phyloP scores from a whole-genome alignment of 1,140 invertebrate genomes.

The Brachionus plicatilis region DNA sequence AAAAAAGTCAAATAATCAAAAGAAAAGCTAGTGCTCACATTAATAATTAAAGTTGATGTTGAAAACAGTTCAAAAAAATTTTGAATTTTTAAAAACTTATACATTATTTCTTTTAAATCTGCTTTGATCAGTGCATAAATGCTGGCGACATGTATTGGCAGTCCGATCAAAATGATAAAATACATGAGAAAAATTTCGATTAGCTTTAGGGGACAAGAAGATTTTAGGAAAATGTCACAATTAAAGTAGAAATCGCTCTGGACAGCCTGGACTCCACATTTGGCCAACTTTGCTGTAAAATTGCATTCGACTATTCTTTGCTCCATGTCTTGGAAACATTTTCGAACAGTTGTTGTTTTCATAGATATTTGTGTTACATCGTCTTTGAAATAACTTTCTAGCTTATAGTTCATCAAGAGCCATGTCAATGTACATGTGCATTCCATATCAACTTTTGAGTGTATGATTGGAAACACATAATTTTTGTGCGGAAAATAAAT shows the following conservation, averaged over 20 bases:
- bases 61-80: neutral
- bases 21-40: neutral
- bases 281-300: neutral
- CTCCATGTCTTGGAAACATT: neutral
- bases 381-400: neutral
- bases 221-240: neutral
- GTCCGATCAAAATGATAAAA: neutral
- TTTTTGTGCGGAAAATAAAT: neutral
- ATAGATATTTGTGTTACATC: neutral
- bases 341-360: neutral
- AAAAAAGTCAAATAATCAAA: neutral
- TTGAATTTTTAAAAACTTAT: neutral
- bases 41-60: neutral
- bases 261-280: neutral
- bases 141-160: neutral
- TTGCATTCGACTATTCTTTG: neutral
- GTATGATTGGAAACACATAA: neutral
- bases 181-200: neutral
- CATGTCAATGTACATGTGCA: neutral
- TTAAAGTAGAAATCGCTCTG: neutral
- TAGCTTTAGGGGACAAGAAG: neutral
- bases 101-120: conserved; percentile 2
- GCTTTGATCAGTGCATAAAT: neutral
- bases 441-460: neutral
- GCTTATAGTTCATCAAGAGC: neutral